Base-by-base conservation (phyloP, 2,888 invertebrate species). In the Shargacucullia verbasci region DNA sequence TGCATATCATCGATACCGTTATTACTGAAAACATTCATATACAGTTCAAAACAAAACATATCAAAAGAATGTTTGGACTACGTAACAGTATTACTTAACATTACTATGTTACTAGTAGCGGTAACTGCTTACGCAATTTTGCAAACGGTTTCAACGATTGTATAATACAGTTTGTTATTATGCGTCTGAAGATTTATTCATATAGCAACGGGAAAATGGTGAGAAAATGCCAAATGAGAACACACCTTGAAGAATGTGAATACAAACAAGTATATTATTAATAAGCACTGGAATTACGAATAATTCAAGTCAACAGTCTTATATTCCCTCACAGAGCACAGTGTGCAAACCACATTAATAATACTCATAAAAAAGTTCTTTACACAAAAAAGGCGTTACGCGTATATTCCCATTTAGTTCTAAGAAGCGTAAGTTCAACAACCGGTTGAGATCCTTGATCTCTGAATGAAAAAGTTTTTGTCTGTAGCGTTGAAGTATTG, bases 381-480 rank as follows among this genome's bases (percentile, higher is more conserved):
- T 13, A 48, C 46, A 59, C 57, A 56, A 70, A 64, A 70, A 59
- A 63, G 50, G 66, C 56, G 50, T 60, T 48, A 48, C 48, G 35
- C 50, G 48, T 43, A 38, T 52, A 66, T 62, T 56, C 54, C 59
- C 60, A 60, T 61, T 70, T 62, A 58, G 6, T 69, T 74, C 64
- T 67, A 34, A 64, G 69, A 69, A 76, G 13, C 38, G 12, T 33
- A 47, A 52, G 77, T 70, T 74, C 73, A 73, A 60, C 41, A 45
- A 77, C 70, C 61, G 38, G 20, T 25, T 39, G 40, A 64, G 65
- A 68, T 65, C 67, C 64, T 70, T 75, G 78, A 67, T 75, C 74
- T 71, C 57, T 62, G 43, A 64, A 62, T 65, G 45, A 50, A 74
- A 35, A 41, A 45, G 31, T 48, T 39, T 53, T 63, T n/a, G n/a